phyloP scores from a whole-genome alignment of 2,888 invertebrate genomes.

The Bhutanitis thaidina region DNA sequence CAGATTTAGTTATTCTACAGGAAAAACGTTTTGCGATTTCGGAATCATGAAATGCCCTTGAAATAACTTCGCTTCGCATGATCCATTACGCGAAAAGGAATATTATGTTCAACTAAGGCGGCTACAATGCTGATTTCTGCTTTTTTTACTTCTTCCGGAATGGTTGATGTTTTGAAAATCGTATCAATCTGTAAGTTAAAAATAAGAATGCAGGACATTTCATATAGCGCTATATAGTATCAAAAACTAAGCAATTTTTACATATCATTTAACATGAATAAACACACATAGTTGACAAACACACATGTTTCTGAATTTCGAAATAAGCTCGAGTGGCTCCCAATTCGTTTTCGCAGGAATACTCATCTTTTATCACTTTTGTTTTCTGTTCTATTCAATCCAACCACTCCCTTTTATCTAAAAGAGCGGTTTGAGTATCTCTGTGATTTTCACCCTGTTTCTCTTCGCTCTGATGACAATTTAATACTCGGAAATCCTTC shows the following conservation, averaged over 20 bases:
- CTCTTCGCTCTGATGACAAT: too few species aligned
- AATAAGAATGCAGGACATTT: conserved; percentile 3
- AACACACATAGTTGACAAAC: background rate
- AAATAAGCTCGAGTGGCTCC: too few species aligned
- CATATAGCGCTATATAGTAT: background rate
- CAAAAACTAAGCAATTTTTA: conserved; percentile 1
- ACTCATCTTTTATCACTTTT: too few species aligned
- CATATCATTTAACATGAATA: background rate
- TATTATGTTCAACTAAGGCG: conserved; percentile 1
- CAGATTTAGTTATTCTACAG: conserved; percentile 9
- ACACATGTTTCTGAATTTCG: too few species aligned
- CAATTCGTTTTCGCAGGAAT: too few species aligned
- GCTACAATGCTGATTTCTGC: conserved; percentile 1
- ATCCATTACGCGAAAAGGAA: background rate
- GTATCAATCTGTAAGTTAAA: background rate
- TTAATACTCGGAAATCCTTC: too few species aligned
- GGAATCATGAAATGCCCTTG: conserved; percentile 1
- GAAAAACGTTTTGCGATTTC: conserved; percentile 7
- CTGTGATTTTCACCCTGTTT: too few species aligned
- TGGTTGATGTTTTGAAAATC: too few species aligned
- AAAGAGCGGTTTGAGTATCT: too few species aligned
- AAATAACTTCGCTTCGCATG: background rate
- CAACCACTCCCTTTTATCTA: too few species aligned
- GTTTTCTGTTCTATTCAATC: too few species aligned
- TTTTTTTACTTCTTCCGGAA: conserved; percentile 1